Evolutionary conservation across 2,113 vertebrate genomes (phyloP).

Genomic region (Hydrolagus affinis): DNA sequence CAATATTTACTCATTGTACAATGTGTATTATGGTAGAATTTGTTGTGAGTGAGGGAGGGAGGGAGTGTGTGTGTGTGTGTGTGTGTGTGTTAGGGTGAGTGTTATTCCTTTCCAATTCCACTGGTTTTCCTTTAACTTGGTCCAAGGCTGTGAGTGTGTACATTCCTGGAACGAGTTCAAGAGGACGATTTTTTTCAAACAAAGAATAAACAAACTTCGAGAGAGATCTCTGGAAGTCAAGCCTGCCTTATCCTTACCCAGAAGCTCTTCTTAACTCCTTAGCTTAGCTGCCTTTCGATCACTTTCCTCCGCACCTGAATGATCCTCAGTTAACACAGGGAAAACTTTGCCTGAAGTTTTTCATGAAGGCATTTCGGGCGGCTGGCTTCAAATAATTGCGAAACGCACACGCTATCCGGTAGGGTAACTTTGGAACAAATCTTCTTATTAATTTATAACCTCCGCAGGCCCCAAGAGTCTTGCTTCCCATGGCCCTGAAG

Average conservation of each 20-base stretch:
- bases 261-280: not conserved
- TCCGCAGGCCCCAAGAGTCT: not conserved
- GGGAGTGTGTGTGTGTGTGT: too few relatives aligned
- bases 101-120: not conserved
- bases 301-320: not conserved
- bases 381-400: not conserved
- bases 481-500: not conserved
- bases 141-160: not conserved
- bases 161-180: not conserved
- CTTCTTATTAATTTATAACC: not conserved
- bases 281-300: too few relatives aligned
- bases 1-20: slow-evolving; percentile 19
- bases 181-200: not conserved
- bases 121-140: not conserved
- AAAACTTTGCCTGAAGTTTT: not conserved
- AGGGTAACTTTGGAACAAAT: not conserved
- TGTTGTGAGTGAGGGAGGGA: slow-evolving; percentile 16
- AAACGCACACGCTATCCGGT: too few relatives aligned
- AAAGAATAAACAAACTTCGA: not conserved
- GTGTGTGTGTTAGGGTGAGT: not conserved
- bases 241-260: not conserved
- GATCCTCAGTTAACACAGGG: too few relatives aligned
- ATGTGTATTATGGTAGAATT: slow-evolving; percentile 9
- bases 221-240: not conserved
- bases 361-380: not conserved